Base-by-base conservation (phyloP, 1,140 invertebrate genomes). In the Formica exsecta region DNA sequence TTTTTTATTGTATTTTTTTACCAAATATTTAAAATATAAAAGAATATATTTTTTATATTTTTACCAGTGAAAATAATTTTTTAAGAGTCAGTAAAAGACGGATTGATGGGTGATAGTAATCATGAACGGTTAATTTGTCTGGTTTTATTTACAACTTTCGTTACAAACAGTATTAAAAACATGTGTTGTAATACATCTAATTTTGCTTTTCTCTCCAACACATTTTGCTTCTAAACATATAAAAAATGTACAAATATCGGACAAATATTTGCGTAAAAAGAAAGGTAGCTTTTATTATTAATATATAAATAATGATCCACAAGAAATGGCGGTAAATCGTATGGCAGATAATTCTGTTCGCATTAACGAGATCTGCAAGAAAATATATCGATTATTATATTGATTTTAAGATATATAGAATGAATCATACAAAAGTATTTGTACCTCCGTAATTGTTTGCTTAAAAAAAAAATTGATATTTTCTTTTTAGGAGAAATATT, bases 311-410 rank as follows among this genome's bases (percentile, higher is more conserved):
- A 70, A 70, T 64, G 19, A 77, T 64, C 9, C 16, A 62, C n/a
- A 16, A 66, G 22, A 66, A 9, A 22, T 29, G 25, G 4, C 13
- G 8, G 7, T 68, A 38, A 66, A 7, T 62, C 65, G 41, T 48
- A 57, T 8, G 16, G 22, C 44, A 41, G 13, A 22, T 41, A 70
- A 9, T 41, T 70, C 32, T 65, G 22, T 68, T 70, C 3, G 9
- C 70, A 57, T 70, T 48, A 7, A n/a, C 25, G 77, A 44, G 36
- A 80, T 80, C 77, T 80, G 38, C n/a, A 70, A 70, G 3, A 70
- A 65, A 54, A 41, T 29, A n/a, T 4, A 16, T 74, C 25, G 13
- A 16, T 66, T 54, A 66, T 8, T 79, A 19, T 0, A 54, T 38
- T 38, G 1, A n/a, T 54, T 3, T 11, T 48, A 22, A 41, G 61